These are phyloP conservation scores for Porites rus DNA, from an alignment of 92 coral and sea anemone genomes.

Conservation along the genomic window DNA sequence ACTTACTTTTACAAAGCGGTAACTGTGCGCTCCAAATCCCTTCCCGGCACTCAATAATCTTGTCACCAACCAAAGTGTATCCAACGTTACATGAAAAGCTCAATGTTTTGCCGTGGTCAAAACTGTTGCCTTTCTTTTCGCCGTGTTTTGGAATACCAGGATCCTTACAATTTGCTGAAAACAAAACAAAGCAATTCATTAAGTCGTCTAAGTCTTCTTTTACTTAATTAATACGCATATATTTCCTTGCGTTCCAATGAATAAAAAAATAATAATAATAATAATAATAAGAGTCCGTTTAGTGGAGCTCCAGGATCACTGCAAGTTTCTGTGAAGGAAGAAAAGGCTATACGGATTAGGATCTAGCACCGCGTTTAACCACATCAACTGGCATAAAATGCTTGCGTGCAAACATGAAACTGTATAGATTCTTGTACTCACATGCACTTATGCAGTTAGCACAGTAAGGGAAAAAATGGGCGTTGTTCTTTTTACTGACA, in stretches of 20 bases:
- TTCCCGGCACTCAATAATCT: conserved; percentile 58
- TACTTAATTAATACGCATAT: background rate
- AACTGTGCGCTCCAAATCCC: conserved; percentile 73
- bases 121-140: conserved; percentile 27
- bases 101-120: conserved; percentile 20
- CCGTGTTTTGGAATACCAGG: conserved; percentile 62
- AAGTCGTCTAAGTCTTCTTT: too few relatives aligned
- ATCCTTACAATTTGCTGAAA: conserved; percentile 42
- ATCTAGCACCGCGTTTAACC: too few relatives aligned
- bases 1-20: conserved; percentile 76
- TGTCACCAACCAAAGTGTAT: conserved; percentile 43
- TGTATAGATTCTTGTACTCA: too few relatives aligned
- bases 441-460: too few relatives aligned
- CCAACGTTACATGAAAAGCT: conserved; percentile 39
- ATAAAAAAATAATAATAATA: too few relatives aligned
- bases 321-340: background rate
- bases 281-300: background rate
- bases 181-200: too few relatives aligned
- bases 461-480: too few relatives aligned
- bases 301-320: conserved; percentile 28
- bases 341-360: too few relatives aligned
- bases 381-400: too few relatives aligned
- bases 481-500: too few relatives aligned
- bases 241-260: too few relatives aligned
- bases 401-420: too few relatives aligned